Conservation (phyloP, 1,140 invertebrate species). For the Elymnias hypermnestra region DNA sequence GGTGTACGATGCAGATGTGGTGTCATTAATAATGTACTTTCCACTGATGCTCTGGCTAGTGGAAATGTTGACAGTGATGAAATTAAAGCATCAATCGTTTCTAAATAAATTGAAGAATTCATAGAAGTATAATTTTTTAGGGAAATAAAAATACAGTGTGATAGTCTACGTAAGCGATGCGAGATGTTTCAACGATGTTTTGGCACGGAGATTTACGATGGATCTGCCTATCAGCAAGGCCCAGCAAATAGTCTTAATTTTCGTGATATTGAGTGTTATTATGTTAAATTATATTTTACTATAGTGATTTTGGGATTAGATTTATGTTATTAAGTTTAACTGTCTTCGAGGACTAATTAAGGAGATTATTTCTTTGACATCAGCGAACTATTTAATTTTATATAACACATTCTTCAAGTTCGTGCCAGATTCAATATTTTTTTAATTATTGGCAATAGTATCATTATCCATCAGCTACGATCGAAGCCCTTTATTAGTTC, state of each 20-base stretch:
- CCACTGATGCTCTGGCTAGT: constrained; percentile 32
- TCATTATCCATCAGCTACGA: no score
- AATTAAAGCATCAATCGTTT: constrained; percentile 30
- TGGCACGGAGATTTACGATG: constrained; percentile 44
- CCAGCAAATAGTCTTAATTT: constrained; percentile 34
- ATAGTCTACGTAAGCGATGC: constrained; percentile 19
- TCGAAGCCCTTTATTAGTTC: no score
- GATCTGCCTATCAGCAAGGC: constrained; percentile 44
- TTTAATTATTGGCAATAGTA: no score
- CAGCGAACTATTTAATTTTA: no score
- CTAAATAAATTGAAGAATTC: constrained; percentile 28
- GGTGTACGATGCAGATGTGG: constrained; percentile 12
- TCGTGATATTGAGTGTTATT: constrained; percentile 27
- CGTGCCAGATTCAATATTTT: no score
- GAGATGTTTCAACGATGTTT: constrained; percentile 44
- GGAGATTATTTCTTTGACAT: no score
- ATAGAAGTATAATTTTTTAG: constrained; percentile 22
- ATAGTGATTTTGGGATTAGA: constrained; percentile 17
- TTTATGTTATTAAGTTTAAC: not conserved
- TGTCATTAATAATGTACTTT: constrained; percentile 18
- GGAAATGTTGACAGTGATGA: constrained; percentile 17
- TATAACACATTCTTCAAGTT: no score
- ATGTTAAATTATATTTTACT: constrained; percentile 19
- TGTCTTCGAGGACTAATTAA: no score
- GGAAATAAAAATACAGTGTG: constrained; percentile 30